phyloP scores from a whole-genome alignment of 2,888 invertebrate genomes.

The Ptychoptera contaminata region DNA sequence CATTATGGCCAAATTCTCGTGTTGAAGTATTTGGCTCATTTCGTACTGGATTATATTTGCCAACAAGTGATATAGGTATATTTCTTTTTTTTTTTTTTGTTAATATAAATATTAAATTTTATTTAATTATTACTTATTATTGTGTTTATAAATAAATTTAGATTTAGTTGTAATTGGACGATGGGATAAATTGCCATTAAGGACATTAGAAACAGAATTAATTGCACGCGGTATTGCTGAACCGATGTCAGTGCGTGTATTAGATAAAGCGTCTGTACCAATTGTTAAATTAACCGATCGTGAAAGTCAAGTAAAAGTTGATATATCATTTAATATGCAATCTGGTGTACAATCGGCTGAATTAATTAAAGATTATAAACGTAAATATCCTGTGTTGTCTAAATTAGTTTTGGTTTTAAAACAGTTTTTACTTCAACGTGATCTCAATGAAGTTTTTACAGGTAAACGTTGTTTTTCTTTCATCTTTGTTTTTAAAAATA shows the following conservation, averaged over 20 bases:
- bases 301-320: constrained; percentile 71
- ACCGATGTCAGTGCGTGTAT: constrained; percentile 79
- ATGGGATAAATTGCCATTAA: constrained; percentile 82
- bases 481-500: not conserved
- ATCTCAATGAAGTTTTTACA: constrained; percentile 98
- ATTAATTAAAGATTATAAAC: constrained; percentile 82
- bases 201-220: constrained; percentile 81
- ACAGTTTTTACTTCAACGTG: constrained; percentile 94
- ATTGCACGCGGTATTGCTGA: constrained; percentile 81
- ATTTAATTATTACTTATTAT: not conserved
- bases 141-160: constrained; percentile 1
- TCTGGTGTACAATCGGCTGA: constrained; percentile 95
- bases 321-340: constrained; percentile 98
- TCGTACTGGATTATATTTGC: constrained; percentile 91
- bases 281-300: constrained; percentile 93
- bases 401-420: constrained; percentile 94
- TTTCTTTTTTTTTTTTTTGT: constrained; percentile 9
- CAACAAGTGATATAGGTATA: constrained; percentile 63
- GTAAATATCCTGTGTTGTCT: constrained; percentile 75
- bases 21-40: constrained; percentile 98
- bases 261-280: constrained; percentile 96
- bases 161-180: constrained; percentile 58
- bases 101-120: not conserved
- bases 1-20: constrained; percentile 84
- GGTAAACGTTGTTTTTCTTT: constrained; percentile 23